Base-by-base conservation (phyloP, 2,797 vertebrate genomes). In the Thunnus albacares region DNA sequence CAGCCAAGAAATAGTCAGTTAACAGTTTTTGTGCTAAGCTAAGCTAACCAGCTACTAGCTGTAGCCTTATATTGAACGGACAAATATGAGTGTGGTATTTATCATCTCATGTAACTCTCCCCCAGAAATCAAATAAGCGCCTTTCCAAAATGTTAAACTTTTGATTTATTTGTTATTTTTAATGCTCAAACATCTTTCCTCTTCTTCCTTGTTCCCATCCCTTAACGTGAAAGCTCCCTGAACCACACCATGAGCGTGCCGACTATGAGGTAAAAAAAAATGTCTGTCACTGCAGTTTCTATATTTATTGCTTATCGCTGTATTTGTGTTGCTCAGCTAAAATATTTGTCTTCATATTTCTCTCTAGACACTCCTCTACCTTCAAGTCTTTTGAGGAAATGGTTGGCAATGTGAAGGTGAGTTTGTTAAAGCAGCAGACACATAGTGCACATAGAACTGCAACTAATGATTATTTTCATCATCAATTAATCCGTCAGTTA, bases 381-480 rank as follows among this genome's bases (percentile, higher is more conserved):
- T 98, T 99, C 94, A 98, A 97, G 92, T 97, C 97, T 0, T 96
- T 99, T 72, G 98, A 99, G 90, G 98, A 99, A 51, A 94, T 97
- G 83, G 96, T 97, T 41, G 97, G 96, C 72, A 97, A 88, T 80
- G 89, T 98, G 87, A 98, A 98, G 97, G 97, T 97, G 94, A 95
- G 79, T 79, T 67, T 22, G 17, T 30, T 0, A 17, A 41, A 26
- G 20, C 41, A 35, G n/a, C 41, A 30, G 24, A 1, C 7, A 52
- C 7, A 20, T 17, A 20, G 15, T 18, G 12, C 9, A 41, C 41
- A 43, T 43, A 43, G 9, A 6, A 6, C 13, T 43, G 9, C 41
- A 11, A 10, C 41, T 43, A 43, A 43, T 6, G 9, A 43, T 17
- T 45, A 17, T 45, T 45, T 17, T 45, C 15, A 14, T 45, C 17